Base-by-base conservation (phyloP, 2,797 vertebrate species). In the Anguilla megastoma region DNA sequence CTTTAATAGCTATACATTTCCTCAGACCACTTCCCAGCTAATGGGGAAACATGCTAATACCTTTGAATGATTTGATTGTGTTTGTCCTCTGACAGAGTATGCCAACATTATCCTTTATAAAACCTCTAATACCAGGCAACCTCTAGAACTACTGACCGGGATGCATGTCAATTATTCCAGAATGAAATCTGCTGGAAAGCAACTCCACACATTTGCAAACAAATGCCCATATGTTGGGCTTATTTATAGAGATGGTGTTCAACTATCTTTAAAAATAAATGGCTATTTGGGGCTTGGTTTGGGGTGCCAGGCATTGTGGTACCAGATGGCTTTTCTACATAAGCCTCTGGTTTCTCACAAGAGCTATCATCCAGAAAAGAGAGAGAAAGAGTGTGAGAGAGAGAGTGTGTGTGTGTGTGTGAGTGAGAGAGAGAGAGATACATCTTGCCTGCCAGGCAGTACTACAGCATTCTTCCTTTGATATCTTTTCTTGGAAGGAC, bases 291-390 rank as follows among this genome's bases (percentile, higher is more conserved):
- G 83, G 89, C 92, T 92, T 88, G 89, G 92, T 87, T 56, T 88
- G 90, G 87, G 89, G 91, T 93, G 93, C 93, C 93, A 92, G 60
- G 91, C 87, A 93, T 82, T 69, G 60, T 36, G 60, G 85, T 54
- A 71, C 84, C 94, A 96, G 95, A 95, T 95, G 95, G 94, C 91
- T 69, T 92, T 93, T 91, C 91, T 90, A 88, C 91, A 89, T 66
- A 90, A 90, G 92, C 92, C 93, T 91, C 88, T 88, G 86, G 91
- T 91, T 91, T 92, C 91, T 87, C 87, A 91, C 91, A 91, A 90
- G 88, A 91, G 82, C 33, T 24, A 52, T 79, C 71, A 86, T 87
- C 86, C 86, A 88, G 85, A 86, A 85, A 52, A 60, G 60, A 87
- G 89, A 50, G 79, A 63, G 60, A 1, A 9, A 86, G 82, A 88